These are phyloP conservation scores for Apaloderma vittatum DNA, from an alignment of 2,113 vertebrate genomes.

Conservation along the genomic window DNA sequence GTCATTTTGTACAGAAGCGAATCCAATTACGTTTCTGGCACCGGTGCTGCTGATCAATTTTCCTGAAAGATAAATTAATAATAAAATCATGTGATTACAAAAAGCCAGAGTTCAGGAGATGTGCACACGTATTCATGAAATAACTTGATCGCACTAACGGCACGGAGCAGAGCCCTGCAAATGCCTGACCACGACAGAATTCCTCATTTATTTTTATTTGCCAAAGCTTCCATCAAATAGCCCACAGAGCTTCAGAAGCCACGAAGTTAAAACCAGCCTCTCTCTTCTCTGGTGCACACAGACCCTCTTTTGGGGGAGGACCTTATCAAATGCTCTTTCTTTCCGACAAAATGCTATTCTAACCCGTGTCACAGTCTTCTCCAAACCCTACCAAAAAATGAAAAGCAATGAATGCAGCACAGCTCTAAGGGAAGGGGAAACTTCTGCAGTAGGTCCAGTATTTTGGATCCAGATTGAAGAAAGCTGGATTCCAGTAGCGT, in stretches of 20 bases:
- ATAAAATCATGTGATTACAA: not conserved
- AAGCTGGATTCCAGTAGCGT: not conserved
- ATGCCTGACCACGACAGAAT: not conserved
- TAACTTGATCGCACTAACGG: not conserved
- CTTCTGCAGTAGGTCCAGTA: not conserved
- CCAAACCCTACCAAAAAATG: not conserved
- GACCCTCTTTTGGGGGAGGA: not conserved
- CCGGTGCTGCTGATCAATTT: not conserved
- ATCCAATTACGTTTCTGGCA: not conserved
- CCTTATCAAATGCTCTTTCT: not conserved
- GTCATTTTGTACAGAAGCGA: not conserved
- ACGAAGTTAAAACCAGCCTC: not conserved
- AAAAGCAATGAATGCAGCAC: not conserved
- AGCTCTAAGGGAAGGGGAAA: not conserved
- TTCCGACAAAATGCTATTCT: not conserved
- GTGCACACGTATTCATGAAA: not conserved
- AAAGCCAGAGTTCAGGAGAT: not conserved
- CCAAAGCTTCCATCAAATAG: not conserved
- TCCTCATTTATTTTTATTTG: not conserved
- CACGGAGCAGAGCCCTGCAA: not conserved
- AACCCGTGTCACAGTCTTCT: not conserved
- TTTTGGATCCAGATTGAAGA: not conserved
- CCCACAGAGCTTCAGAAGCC: not conserved
- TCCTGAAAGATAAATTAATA: not conserved
- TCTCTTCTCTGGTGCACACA: not conserved